Conservation (phyloP, 2,888 invertebrate genomes). For the Nomada flava region DNA sequence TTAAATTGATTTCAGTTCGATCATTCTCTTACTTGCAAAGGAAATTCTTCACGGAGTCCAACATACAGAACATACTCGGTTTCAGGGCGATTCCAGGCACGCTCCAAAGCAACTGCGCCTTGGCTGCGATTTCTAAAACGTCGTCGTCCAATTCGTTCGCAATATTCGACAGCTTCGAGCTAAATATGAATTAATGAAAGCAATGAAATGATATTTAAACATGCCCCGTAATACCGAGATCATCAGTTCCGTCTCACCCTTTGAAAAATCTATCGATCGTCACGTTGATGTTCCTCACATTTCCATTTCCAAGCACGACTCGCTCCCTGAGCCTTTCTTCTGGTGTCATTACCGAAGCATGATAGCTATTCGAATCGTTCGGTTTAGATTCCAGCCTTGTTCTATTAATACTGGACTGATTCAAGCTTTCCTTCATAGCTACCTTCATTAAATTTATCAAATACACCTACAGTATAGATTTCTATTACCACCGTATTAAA, state of each 20-base stretch:
- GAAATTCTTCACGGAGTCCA: constrained; percentile 61
- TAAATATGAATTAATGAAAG: constrained; percentile 29
- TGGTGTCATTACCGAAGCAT: neutral
- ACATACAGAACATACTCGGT: constrained; percentile 67
- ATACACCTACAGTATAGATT: constrained; percentile 63
- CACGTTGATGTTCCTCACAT: constrained; percentile 72
- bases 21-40: constrained; percentile 63
- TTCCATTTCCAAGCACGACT: constrained; percentile 63
- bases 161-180: constrained; percentile 71
- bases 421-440: neutral
- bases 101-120: constrained; percentile 77
- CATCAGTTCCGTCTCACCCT: constrained; percentile 63
- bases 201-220: neutral
- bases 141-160: constrained; percentile 61
- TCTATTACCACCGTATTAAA: neutral
- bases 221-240: no score
- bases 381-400: neutral
- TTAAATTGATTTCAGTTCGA: neutral
- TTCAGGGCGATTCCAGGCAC: constrained; percentile 75
- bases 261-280: constrained; percentile 71
- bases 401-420: neutral
- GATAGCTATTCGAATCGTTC: constrained; percentile 31
- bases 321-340: constrained; percentile 58
- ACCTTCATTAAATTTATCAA: constrained; percentile 69
- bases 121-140: constrained; percentile 76